These are phyloP conservation scores for Hippoglossus stenolepis DNA, from an alignment of 2,113 vertebrate genomes.

Conservation along the genomic window DNA sequence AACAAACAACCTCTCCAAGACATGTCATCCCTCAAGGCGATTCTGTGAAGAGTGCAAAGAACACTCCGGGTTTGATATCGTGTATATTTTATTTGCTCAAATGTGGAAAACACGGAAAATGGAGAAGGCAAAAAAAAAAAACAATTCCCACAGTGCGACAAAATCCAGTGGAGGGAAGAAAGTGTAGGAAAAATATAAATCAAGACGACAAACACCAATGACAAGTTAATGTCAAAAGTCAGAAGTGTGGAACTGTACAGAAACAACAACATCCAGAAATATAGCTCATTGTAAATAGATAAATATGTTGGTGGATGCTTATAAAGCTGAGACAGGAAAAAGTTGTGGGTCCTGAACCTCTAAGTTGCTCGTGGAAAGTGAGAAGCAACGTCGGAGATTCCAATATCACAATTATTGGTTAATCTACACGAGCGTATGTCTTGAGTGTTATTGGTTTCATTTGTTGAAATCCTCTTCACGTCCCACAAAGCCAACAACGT, in stretches of 20 bases:
- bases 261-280: too few relatives aligned
- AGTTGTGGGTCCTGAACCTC: too few relatives aligned
- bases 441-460: too few relatives aligned
- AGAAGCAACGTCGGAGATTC: too few relatives aligned
- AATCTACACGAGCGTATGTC: too few relatives aligned
- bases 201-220: conserved; percentile 15
- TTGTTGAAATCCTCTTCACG: too few relatives aligned
- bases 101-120: conserved; percentile 21
- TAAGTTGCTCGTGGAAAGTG: too few relatives aligned
- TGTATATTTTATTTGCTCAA: conserved; percentile 35
- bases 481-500: too few relatives aligned
- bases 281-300: too few relatives aligned
- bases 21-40: conserved; percentile 28
- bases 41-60: conserved; percentile 20
- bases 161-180: not conserved
- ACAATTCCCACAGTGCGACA: not conserved
- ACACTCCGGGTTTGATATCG: conserved; percentile 3
- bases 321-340: too few relatives aligned
- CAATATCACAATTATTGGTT: too few relatives aligned
- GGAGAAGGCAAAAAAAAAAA: not conserved
- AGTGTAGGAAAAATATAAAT: not conserved
- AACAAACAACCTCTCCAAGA: conserved; percentile 37
- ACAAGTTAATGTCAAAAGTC: not conserved
- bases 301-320: too few relatives aligned
- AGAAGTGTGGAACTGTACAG: not conserved